These are phyloP conservation scores for Drosophila murphyi DNA, from an alignment of 1,140 invertebrate species.

Conservation along the genomic window DNA sequence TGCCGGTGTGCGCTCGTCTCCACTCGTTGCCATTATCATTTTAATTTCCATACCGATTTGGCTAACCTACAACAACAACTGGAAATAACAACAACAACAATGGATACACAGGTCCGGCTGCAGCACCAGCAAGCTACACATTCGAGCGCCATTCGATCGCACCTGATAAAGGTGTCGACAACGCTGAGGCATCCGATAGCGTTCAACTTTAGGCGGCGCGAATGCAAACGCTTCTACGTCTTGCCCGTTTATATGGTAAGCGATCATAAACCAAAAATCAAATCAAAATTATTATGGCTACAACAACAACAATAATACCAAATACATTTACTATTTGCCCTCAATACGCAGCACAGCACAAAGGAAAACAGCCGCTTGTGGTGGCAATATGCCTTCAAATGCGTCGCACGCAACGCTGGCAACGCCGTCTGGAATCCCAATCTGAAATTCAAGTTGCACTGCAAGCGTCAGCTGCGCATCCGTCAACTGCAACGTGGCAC, in stretches of 20 bases:
- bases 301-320: constrained; percentile 39
- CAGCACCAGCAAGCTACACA: constrained; percentile 62
- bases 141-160: constrained; percentile 71
- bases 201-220: constrained; percentile 70
- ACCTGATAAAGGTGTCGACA: constrained; percentile 75
- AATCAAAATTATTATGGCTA: constrained; percentile 40
- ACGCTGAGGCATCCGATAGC: constrained; percentile 69
- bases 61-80: constrained; percentile 10
- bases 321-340: constrained; percentile 15
- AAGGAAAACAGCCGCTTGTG: constrained; percentile 70
- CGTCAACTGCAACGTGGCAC: constrained; percentile 57
- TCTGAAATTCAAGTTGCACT: constrained; percentile 68
- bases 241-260: constrained; percentile 76
- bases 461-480: constrained; percentile 69
- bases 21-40: constrained; percentile 22
- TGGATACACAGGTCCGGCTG: constrained; percentile 34
- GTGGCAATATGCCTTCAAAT: constrained; percentile 77
- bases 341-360: constrained; percentile 61
- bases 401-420: constrained; percentile 57
- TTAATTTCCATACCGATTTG: constrained; percentile 22
- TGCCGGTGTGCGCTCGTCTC: constrained; percentile 44
- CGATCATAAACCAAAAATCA: constrained; percentile 37
- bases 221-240: constrained; percentile 73
- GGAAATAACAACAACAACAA: constrained; percentile 2
- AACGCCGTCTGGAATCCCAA: constrained; percentile 60